A percentile compares a stretch with the other conserved stretches of the same genome.
Conservation (phyloP, 2,797 vertebrate genomes). For the Hafferia zeledoni region DNA sequence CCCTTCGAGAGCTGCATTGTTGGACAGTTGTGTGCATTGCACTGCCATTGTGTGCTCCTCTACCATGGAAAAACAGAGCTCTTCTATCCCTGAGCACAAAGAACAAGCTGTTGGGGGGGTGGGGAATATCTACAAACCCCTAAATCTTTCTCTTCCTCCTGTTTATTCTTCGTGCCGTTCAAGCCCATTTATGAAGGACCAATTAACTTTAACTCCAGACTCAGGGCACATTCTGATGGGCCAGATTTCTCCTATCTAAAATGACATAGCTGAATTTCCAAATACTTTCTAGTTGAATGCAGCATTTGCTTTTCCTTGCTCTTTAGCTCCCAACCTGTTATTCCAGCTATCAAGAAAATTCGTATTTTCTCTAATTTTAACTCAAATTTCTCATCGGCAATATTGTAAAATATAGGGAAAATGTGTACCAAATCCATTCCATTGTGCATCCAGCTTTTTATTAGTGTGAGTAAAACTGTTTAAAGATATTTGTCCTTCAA, state of each 20-base stretch:
- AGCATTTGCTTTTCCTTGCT: not conserved
- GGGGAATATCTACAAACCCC: not conserved
- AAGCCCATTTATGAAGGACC: not conserved
- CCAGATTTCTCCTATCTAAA: not conserved
- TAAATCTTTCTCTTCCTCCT: constrained; percentile 9
- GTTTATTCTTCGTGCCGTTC: not conserved
- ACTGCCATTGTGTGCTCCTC: not conserved
- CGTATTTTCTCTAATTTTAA: not conserved
- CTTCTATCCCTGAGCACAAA: constrained; percentile 39
- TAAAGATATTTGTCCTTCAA: constrained; percentile 20
- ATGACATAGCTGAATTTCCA: not conserved
- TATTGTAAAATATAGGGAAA: not conserved
- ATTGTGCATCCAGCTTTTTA: constrained; percentile 41
- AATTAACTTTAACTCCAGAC: constrained; percentile 17
- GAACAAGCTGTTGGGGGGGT: not conserved
- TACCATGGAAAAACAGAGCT: constrained; percentile 17
- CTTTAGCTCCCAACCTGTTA: not conserved
- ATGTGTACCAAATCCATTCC: not conserved
- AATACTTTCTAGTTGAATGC: not conserved
- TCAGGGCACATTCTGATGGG: not conserved
- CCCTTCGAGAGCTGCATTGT: not conserved
- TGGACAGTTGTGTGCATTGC: constrained; percentile 6
- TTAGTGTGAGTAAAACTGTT: constrained; percentile 56
- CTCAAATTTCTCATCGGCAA: not conserved
- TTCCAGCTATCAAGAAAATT: not conserved